Evolutionary conservation across 35 echinoderm and acorn worm genomes (phyloP), one percentile per base, ranked within the genome.

Genomic region (Apostichopus californicus): DNA sequence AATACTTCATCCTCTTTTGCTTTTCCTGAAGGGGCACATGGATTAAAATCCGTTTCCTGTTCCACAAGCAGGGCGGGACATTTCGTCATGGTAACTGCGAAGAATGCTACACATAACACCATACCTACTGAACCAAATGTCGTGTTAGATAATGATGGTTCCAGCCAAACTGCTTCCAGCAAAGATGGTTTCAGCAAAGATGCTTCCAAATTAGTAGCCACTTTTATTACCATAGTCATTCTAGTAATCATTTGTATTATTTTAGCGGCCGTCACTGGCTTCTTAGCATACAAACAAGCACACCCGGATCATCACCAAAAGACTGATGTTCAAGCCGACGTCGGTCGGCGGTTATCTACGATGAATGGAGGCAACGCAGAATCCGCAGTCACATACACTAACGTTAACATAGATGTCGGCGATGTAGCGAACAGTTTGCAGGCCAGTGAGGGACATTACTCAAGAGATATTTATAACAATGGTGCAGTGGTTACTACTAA

Each of bases 21-120:
- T 73, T 73, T 73, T 18, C 15, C 11, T 18, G 17, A 7, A 12
- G 17, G 71, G 2, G 71, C n/a, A 22, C 15, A 17, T 17, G 71
- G 71, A n/a, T 73, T 73, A 22, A n/a, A 73, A 22, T 73, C 71
- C n/a, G 71, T 73, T 73, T 73, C 71, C 6, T 73, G 71, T 73
- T 73, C 71, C 0, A 73, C 71, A 17, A 73, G 14, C 71, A 73
- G 71, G 20, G 71, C 14, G 15, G 71, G 71, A 73, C n/a, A 73
- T 73, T 22, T 73, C 71, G 71, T n/a, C 20, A 73, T n/a, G 15
- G 71, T 18, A 73, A 73, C 15, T 7, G 20, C 71, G 5, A 73
- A 22, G 6, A 73, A 73, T 22, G 71, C 6, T 18, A 73, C 71
- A 22, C 3, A 12, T 17, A 18, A 5, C n/a, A 73, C 17, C 14